Evolutionary conservation across 2,113 vertebrate genomes (phyloP).

Genomic region (Chelonoidis abingdonii): DNA sequence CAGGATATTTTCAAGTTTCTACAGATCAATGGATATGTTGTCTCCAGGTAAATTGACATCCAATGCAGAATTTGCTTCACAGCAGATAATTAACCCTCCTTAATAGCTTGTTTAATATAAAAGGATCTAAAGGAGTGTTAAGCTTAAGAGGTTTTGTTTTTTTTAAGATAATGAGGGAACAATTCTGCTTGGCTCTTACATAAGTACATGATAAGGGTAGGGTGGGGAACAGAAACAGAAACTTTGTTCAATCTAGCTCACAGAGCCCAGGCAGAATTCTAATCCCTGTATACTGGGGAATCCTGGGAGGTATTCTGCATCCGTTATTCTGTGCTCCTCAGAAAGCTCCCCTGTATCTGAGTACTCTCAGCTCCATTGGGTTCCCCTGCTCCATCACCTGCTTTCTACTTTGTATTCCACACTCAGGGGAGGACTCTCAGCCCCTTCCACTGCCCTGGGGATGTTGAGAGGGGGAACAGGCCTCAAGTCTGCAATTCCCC

Average conservation of each 20-base stretch:
- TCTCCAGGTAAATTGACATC: slow-evolving; percentile 86
- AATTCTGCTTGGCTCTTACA: not conserved
- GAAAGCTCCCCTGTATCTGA: not conserved
- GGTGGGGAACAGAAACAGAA: not conserved
- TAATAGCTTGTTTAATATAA: not conserved
- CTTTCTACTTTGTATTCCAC: not conserved
- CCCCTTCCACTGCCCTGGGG: not conserved
- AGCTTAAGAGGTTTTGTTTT: not conserved
- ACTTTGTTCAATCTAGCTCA: not conserved
- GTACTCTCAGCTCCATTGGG: not conserved
- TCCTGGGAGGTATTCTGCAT: not conserved
- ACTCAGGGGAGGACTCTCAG: not conserved
- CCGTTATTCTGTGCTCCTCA: not conserved
- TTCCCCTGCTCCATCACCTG: not conserved
- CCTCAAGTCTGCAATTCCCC: not conserved
- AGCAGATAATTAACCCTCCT: not conserved
- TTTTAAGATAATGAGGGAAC: not conserved
- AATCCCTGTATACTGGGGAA: not conserved
- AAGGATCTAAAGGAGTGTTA: not conserved
- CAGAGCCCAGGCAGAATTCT: not conserved
- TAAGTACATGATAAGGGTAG: not conserved
- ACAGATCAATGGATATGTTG: slow-evolving; percentile 94
- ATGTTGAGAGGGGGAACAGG: not conserved
- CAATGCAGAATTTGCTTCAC: not conserved
- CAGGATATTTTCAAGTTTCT: slow-evolving; percentile 97